phyloP scores from a whole-genome alignment of 1,140 invertebrate species.

The Alviniconcha marisindica region DNA sequence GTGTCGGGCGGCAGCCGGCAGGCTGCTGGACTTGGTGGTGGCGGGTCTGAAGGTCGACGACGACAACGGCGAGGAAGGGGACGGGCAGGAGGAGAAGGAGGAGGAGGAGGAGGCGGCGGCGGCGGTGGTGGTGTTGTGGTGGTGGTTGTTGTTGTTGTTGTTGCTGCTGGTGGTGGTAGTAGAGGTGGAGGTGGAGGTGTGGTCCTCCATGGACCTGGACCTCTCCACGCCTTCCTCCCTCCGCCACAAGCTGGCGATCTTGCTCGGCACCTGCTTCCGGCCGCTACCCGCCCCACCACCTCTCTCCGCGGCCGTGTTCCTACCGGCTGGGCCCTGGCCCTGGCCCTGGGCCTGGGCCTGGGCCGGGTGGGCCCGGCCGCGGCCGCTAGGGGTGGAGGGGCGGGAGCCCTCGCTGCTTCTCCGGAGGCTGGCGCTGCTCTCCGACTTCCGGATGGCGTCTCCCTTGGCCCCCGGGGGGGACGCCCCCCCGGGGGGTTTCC shows the following conservation, averaged over 20 bases:
- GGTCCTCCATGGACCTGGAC: conserved; percentile 33
- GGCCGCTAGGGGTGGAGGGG: conserved; percentile 61
- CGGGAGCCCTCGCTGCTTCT: conserved; percentile 68
- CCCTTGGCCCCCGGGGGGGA: conserved; percentile 54
- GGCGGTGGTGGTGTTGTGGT: no score
- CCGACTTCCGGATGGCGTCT: conserved; percentile 75
- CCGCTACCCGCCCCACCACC: neutral
- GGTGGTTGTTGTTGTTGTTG: no score
- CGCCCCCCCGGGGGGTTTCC: conserved; percentile 37
- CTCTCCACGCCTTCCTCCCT: conserved; percentile 75
- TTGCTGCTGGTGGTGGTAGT: conserved; percentile 34
- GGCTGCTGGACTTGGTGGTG: conserved; percentile 35
- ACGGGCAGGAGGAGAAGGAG: no score
- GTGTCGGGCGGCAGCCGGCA: conserved; percentile 53
- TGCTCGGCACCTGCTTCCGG: conserved; percentile 86
- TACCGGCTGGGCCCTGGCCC: conserved; percentile 55
- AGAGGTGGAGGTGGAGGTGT: neutral
- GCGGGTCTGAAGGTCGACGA: no score
- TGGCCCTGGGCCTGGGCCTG: neutral
- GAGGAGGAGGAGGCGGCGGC: no score
- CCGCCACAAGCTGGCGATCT: conserved; percentile 93
- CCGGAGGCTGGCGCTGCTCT: conserved; percentile 62
- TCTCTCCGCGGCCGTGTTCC: conserved; percentile 66
- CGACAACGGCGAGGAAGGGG: conserved; percentile 22
- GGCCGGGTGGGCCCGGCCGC: conserved; percentile 30